These are phyloP conservation scores for Egretta garzetta DNA, from an alignment of 2,113 vertebrate genomes.

Conservation along the genomic window DNA sequence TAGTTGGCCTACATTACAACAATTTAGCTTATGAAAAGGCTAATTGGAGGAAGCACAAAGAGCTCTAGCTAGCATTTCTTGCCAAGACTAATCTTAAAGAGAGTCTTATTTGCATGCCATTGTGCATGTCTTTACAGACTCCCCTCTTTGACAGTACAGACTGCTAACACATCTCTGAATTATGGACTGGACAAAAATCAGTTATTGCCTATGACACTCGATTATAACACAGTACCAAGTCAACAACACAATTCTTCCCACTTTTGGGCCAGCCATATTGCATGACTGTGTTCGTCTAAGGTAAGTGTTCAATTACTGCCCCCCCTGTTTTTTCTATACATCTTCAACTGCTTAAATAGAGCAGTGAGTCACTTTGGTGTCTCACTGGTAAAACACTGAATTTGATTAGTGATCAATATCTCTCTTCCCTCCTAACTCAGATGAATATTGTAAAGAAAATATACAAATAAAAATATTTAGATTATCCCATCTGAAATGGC, in stretches of 20 bases:
- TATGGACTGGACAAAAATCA: background rate
- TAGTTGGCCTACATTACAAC: background rate
- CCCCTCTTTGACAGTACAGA: background rate
- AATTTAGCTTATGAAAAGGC: background rate
- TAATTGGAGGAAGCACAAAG: background rate
- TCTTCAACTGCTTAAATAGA: background rate
- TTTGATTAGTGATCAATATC: background rate
- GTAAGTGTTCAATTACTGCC: background rate
- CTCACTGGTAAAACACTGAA: background rate
- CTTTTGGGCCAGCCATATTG: background rate
- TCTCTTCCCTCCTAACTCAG: background rate
- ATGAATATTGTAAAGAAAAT: background rate
- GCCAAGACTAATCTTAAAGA: background rate
- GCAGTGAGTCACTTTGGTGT: background rate
- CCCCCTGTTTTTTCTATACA: background rate
- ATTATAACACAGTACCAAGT: background rate
- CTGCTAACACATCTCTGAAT: background rate
- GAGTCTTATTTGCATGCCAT: background rate
- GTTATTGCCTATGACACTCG: background rate
- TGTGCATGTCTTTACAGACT: background rate
- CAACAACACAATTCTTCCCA: background rate
- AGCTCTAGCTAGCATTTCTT: background rate
- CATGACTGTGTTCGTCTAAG: accelerated
- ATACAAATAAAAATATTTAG: background rate
- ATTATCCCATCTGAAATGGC: background rate